phyloP scores from a whole-genome alignment of 2,797 vertebrate genomes.

The Astyanax mexicanus region DNA sequence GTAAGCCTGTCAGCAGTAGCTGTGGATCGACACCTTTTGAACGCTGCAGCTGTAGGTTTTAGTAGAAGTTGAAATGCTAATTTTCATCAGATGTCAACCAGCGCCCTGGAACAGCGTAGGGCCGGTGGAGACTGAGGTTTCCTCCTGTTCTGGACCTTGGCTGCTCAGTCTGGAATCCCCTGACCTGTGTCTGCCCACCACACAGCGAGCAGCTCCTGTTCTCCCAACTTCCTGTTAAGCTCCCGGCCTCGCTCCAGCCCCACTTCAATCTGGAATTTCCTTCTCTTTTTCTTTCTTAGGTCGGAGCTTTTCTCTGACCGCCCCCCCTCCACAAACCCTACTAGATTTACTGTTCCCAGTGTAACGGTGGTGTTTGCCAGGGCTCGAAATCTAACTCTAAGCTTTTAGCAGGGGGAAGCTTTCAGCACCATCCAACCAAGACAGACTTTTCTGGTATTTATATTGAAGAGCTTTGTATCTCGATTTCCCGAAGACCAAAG shows the following conservation, averaged over 20 bases:
- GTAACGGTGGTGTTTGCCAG: slow-evolving; percentile 45
- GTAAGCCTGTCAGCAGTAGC: not conserved
- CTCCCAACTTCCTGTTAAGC: slow-evolving; percentile 29
- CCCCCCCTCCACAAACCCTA: slow-evolving; percentile 7
- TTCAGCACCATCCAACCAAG: slow-evolving; percentile 44
- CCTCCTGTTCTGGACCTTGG: not conserved
- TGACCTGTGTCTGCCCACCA: slow-evolving; percentile 12
- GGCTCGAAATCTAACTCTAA: slow-evolving; percentile 51
- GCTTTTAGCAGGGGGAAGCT: slow-evolving; percentile 36
- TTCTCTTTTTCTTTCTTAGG: not conserved
- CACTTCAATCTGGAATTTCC: slow-evolving; percentile 49
- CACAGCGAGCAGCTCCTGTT: slow-evolving; percentile 27
- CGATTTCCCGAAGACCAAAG: slow-evolving; percentile 49
- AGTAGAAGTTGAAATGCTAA: not conserved
- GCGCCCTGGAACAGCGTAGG: not conserved
- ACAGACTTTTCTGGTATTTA: slow-evolving; percentile 8
- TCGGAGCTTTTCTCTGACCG: slow-evolving; percentile 29
- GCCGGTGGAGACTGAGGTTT: slow-evolving; percentile 13
- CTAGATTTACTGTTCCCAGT: slow-evolving; percentile 40
- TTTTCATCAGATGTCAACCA: not conserved
- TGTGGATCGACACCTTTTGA: not conserved
- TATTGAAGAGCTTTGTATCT: slow-evolving; percentile 51
- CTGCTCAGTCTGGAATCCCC: not conserved
- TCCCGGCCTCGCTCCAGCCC: slow-evolving; percentile 10
- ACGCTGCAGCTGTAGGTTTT: not conserved